phyloP scores from a whole-genome alignment of 1,140 invertebrate species.

The Lethrus apterus region DNA sequence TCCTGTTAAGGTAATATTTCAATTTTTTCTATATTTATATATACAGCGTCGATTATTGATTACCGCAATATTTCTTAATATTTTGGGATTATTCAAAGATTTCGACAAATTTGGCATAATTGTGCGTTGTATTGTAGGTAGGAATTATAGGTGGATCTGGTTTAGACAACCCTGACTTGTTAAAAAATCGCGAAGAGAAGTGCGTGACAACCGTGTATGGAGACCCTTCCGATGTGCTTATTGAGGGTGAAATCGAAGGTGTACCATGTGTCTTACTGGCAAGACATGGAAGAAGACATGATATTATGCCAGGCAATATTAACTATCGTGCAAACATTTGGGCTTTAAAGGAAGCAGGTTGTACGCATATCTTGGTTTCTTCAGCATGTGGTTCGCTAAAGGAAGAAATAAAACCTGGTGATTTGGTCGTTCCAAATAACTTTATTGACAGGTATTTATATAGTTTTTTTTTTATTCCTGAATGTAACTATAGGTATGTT shows the following conservation, averaged over 20 bases:
- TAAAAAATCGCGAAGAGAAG: constrained; percentile 60
- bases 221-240: constrained; percentile 72
- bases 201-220: constrained; percentile 76
- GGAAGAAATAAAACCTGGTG: constrained; percentile 80
- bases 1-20: too few relatives aligned
- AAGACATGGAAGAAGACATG: constrained; percentile 84
- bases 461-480: too few relatives aligned
- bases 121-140: too few relatives aligned
- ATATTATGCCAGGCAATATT: constrained; percentile 64
- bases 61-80: too few relatives aligned
- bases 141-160: constrained; percentile 95
- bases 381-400: constrained; percentile 89
- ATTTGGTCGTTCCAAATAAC: constrained; percentile 84
- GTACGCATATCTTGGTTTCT: constrained; percentile 86
- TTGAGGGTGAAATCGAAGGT: constrained; percentile 68
- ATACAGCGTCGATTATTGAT: too few relatives aligned
- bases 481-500: too few relatives aligned
- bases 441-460: constrained; percentile 79
- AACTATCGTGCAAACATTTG: constrained; percentile 97
- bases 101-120: too few relatives aligned
- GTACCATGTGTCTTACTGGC: constrained; percentile 77
- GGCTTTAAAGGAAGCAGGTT: constrained; percentile 80
- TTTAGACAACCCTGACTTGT: constrained; percentile 75
- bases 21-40: too few relatives aligned
- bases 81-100: too few relatives aligned